These are phyloP conservation scores for Aphelinus certus DNA, from an alignment of 1,140 invertebrate species.

Conservation along the genomic window DNA sequence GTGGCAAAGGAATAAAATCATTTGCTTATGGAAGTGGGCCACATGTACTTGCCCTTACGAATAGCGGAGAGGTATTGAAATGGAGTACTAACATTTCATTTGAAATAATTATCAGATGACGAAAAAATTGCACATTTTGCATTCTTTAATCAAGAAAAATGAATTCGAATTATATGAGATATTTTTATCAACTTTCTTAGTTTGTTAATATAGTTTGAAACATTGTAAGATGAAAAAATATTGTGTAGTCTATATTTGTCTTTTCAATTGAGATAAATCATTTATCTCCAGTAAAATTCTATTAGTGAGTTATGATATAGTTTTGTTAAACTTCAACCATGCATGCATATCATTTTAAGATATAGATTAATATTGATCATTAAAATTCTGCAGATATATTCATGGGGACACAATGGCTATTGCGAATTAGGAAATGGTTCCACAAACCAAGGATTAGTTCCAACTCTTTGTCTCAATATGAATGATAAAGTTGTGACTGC, in stretches of 20 bases:
- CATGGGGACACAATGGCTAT: slow-evolving; percentile 77
- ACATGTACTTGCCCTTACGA: slow-evolving; percentile 72
- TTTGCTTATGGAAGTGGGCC: slow-evolving; percentile 75
- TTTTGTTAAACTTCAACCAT: too few species aligned
- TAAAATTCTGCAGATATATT: slow-evolving; percentile 60
- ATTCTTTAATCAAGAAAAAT: slow-evolving; percentile 1
- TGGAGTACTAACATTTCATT: slow-evolving; percentile 6
- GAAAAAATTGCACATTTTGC: slow-evolving; percentile 17
- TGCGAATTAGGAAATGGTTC: slow-evolving; percentile 73
- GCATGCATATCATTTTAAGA: neutral
- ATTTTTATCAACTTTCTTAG: too few species aligned
- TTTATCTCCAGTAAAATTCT: too few species aligned
- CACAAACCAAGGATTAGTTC: slow-evolving; percentile 68
- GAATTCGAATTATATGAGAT: too few species aligned
- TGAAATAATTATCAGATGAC: slow-evolving; percentile 13
- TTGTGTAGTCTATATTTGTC: too few species aligned
- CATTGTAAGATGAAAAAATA: too few species aligned
- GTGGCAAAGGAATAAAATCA: slow-evolving; percentile 70
- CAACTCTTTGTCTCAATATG: slow-evolving; percentile 65
- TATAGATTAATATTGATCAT: slow-evolving; percentile 1
- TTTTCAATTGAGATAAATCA: too few species aligned
- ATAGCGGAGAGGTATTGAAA: slow-evolving; percentile 66
- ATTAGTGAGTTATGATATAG: too few species aligned
- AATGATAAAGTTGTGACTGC: slow-evolving; percentile 66
- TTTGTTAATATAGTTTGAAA: too few species aligned